Percentiles rank a stretch among this genome's conserved stretches.
Evolutionary conservation across 1,140 invertebrate species (phyloP).

Genomic region (Armadillidium nasatum): DNA sequence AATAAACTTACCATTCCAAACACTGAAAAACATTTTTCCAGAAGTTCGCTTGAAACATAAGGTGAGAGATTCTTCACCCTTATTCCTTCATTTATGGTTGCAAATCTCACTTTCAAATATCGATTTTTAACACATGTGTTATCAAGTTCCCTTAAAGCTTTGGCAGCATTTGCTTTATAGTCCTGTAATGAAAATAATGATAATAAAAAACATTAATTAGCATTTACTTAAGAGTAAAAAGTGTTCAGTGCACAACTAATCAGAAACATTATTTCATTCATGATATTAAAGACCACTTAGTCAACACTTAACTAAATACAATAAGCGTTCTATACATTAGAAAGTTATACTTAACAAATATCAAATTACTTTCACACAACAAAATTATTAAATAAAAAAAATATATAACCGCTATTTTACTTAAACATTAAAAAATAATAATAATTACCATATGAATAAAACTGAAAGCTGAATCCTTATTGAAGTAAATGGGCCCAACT

Average conservation of each 20-base stretch:
- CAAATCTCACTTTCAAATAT: slow-evolving; percentile 85
- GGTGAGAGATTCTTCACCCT: slow-evolving; percentile 88
- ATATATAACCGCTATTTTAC: too few relatives aligned
- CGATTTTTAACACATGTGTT: slow-evolving; percentile 78
- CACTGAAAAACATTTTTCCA: slow-evolving; percentile 85
- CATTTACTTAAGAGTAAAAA: too few relatives aligned
- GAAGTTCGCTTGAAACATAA: slow-evolving; percentile 91
- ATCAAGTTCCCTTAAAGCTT: slow-evolving; percentile 89
- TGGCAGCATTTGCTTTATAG: slow-evolving; percentile 90
- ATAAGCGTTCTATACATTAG: too few relatives aligned
- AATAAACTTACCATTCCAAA: slow-evolving; percentile 42
- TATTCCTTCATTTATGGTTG: slow-evolving; percentile 86
- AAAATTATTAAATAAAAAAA: too few relatives aligned
- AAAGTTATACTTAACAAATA: too few relatives aligned
- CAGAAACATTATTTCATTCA: too few relatives aligned
- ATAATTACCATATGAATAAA: slow-evolving; percentile 85
- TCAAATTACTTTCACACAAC: too few relatives aligned
- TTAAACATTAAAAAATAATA: too few relatives aligned
- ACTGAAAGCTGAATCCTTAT: slow-evolving; percentile 93
- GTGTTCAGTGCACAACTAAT: too few relatives aligned
- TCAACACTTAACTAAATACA: too few relatives aligned
- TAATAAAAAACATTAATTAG: too few relatives aligned
- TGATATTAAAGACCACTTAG: too few relatives aligned
- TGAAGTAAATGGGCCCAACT: slow-evolving; percentile 84
- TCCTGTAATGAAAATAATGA: slow-evolving; percentile 61